These are phyloP conservation scores for Sericinus montela DNA, from an alignment of 2,888 invertebrate genomes.

Conservation along the genomic window DNA sequence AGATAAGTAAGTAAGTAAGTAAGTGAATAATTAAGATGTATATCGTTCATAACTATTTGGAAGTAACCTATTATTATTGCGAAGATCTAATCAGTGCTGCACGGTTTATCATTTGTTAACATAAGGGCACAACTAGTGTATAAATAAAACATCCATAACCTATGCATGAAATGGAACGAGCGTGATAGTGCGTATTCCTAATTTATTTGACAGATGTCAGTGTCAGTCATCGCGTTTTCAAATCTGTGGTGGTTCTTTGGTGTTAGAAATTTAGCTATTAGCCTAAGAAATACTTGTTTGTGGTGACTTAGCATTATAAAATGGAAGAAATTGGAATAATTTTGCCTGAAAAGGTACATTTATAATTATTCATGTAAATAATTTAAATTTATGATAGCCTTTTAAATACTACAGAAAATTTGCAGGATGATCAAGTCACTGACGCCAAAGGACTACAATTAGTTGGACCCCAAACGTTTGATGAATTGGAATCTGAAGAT, in stretches of 20 bases:
- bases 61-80: too few relatives aligned
- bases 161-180: constrained; percentile 13
- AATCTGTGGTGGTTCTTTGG: neutral
- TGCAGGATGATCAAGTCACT: constrained; percentile 81
- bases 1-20: too few relatives aligned
- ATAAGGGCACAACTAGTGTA: too few relatives aligned
- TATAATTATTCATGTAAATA: neutral
- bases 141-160: neutral
- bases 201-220: neutral
- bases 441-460: constrained; percentile 83
- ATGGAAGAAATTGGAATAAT: constrained; percentile 93
- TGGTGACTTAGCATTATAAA: constrained; percentile 24
- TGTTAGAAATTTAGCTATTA: neutral
- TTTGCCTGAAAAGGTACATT: constrained; percentile 87
- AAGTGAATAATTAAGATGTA: too few relatives aligned
- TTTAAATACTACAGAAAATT: constrained; percentile 3
- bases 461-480: constrained; percentile 84
- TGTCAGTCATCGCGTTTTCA: neutral
- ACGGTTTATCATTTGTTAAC: too few relatives aligned
- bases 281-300: too few relatives aligned
- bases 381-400: neutral
- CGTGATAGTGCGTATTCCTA: constrained; percentile 10
- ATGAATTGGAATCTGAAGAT: constrained; percentile 94
- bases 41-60: too few relatives aligned
- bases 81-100: too few relatives aligned